Base-by-base conservation (phyloP, 2,797 vertebrate genomes). In the Saguinus oedipus region DNA sequence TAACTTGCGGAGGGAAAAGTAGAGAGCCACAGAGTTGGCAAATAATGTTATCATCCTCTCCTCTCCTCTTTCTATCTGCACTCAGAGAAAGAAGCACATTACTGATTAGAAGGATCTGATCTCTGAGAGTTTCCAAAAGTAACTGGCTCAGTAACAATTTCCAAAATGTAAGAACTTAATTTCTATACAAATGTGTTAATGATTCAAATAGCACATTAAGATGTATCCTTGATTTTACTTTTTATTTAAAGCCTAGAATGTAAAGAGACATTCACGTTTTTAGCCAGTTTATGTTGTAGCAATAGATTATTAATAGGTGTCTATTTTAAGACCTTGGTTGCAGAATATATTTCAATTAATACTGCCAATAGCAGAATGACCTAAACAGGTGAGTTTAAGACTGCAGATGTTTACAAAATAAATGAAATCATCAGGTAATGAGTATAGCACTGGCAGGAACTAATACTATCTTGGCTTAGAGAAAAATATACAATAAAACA, bases 401-500 rank as follows among this genome's bases (percentile, higher is more conserved):
- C 57, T n/a, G 17, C 53, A 97, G 7, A 96, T 97, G 95, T 97
- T 97, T 98, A 97, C 93, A 94, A 93, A 95, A 96, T 88, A 98
- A 98, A 97, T 98, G 96, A 98, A 97, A 97, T 97, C 97, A 98
- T 97, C 96, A 96, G 80, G 90, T 96, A 98, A 97, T 89, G 94
- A 53, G 88, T 97, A 93, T 90, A 95, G 95, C 97, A 97, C 79
- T 96, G 90, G 93, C 91, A 95, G 70, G 76, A 95, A 95, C 97
- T 98, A 97, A 97, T 97, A 98, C 27, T 94, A 85, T 50, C 68
- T 89, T 83, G 95, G 64, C 90, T 53, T 85, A 95, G 97, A 95
- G 48, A 95, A 98, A 97, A 98, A 94, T 98, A 98, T 81, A 91
- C 93, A 98, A 98, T 97, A 97, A 98, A 98, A 96, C 75, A 98